Conservation (phyloP, 2,888 invertebrate genomes). For the Sinotaia quadrata region DNA sequence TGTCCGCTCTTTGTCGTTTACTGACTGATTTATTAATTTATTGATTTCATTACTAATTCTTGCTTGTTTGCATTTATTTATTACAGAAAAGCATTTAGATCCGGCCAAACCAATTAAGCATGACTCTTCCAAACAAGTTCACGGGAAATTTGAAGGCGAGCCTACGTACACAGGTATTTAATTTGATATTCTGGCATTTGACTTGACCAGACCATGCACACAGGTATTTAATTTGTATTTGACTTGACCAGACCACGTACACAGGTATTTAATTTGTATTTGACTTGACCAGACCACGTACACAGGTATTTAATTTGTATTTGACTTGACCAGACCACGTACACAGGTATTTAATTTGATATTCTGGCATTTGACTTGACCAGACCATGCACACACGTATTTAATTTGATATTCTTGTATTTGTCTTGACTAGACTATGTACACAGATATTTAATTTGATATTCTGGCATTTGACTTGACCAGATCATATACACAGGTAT, state of each 20-base stretch:
- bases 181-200: too few species aligned
- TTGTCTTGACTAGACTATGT: not conserved
- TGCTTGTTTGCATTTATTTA: slow-evolving; percentile 12
- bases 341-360: not conserved
- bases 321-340: not conserved
- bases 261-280: not conserved
- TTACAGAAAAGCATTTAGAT: slow-evolving; percentile 60
- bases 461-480: not conserved
- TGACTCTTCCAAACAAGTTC: slow-evolving; percentile 51
- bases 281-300: not conserved
- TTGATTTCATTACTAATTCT: too few species aligned
- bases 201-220: too few species aligned
- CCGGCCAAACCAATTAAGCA: slow-evolving; percentile 60
- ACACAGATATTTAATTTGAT: not conserved
- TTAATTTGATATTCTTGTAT: not conserved
- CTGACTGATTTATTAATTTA: too few species aligned
- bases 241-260: not conserved
- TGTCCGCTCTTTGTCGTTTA: too few species aligned
- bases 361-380: not conserved
- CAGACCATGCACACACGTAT: not conserved
- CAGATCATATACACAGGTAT: not conserved
- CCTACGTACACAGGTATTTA: slow-evolving; percentile 71
- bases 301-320: not conserved
- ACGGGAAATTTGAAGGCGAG: slow-evolving; percentile 69
- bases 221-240: not conserved